Conservation (phyloP, 2,888 invertebrate species). For the Fragum whitleyi region DNA sequence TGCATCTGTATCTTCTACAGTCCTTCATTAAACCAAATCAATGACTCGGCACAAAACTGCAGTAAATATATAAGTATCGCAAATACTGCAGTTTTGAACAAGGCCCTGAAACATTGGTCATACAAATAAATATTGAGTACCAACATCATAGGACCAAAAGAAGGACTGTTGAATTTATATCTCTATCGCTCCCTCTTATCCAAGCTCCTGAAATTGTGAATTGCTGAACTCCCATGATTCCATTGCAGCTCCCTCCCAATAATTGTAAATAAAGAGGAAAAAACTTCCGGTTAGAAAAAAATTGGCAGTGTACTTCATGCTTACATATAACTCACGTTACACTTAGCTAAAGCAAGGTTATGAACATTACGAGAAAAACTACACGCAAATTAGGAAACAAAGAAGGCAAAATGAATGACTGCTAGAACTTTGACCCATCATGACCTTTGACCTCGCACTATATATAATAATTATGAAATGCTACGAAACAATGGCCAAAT, state of each 20-base stretch:
- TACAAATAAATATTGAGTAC: too few species aligned
- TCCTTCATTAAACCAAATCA: too few species aligned
- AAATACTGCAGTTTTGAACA: too few species aligned
- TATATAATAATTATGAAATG: slow-evolving; percentile 40
- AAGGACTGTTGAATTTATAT: too few species aligned
- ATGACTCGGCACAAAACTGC: too few species aligned
- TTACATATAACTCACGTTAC: slow-evolving; percentile 42
- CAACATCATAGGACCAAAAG: too few species aligned
- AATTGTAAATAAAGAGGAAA: slow-evolving; percentile 1
- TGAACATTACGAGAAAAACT: slow-evolving; percentile 34
- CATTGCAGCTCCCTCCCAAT: slow-evolving; percentile 1
- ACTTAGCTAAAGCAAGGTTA: slow-evolving; percentile 39
- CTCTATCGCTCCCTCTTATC: too few species aligned
- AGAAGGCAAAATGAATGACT: slow-evolving; percentile 44
- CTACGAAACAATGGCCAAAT: slow-evolving; percentile 47
- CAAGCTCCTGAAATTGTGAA: too few species aligned
- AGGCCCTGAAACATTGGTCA: too few species aligned
- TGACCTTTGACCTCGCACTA: slow-evolving; percentile 54
- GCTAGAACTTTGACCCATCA: slow-evolving; percentile 51
- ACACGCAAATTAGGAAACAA: slow-evolving; percentile 44
- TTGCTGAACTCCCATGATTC: neutral
- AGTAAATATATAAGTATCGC: too few species aligned
- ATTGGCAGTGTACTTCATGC: slow-evolving; percentile 49
- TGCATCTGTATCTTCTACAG: too few species aligned
- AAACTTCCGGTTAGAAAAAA: slow-evolving; percentile 26